A percentile compares a stretch with the other conserved stretches of the same genome.
These are phyloP conservation scores for Hyles euphorbiae DNA, from an alignment of 1,140 invertebrate genomes.

Conservation along the genomic window DNA sequence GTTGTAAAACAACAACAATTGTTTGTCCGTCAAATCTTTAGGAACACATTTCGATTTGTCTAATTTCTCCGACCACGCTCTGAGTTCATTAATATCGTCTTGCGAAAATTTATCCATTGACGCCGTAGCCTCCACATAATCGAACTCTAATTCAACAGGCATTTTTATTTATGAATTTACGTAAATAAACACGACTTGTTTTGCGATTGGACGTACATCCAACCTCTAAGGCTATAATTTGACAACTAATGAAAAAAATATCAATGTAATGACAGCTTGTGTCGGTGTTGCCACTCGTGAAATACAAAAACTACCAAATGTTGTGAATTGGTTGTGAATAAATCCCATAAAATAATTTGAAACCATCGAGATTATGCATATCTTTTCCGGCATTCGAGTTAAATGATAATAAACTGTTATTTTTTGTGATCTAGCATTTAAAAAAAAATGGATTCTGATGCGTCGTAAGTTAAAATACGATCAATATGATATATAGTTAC, in stretches of 20 bases:
- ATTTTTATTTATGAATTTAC: constrained; percentile 35
- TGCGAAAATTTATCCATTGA: constrained; percentile 61
- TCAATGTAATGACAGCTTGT: not conserved
- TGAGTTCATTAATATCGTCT: constrained; percentile 49
- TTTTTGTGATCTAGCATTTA: not conserved
- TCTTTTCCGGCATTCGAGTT: not conserved
- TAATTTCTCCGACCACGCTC: constrained; percentile 53
- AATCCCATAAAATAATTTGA: not conserved
- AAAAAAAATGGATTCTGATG: constrained; percentile 29
- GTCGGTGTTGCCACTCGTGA: not conserved
- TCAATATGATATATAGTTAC: not conserved
- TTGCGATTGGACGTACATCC: constrained; percentile 31
- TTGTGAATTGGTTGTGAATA: too few relatives aligned
- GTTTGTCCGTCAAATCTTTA: constrained; percentile 68
- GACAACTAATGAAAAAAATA: constrained; percentile 47
- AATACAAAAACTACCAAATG: not conserved
- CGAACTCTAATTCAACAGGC: constrained; percentile 58
- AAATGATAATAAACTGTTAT: not conserved
- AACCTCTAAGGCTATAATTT: constrained; percentile 28
- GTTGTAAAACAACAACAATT: constrained; percentile 77
- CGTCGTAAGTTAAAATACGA: constrained; percentile 32
- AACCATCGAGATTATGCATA: not conserved
- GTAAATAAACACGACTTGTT: constrained; percentile 38
- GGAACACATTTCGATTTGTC: constrained; percentile 70
- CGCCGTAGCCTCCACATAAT: constrained; percentile 45